Base-by-base conservation (phyloP, 2,113 vertebrate genomes). In the Proteles cristata region DNA sequence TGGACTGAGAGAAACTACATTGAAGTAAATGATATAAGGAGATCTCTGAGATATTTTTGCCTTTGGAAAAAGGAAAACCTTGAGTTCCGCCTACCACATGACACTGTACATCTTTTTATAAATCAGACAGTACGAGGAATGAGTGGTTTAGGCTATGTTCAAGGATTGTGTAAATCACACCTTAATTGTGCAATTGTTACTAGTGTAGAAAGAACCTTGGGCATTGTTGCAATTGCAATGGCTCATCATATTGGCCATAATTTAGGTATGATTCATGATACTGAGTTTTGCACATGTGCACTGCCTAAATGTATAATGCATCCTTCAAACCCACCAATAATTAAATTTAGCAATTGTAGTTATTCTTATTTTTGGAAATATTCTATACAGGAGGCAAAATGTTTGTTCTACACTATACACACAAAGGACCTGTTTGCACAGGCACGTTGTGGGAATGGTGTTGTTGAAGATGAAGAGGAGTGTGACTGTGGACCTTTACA, bases 311-410 rank as follows among this genome's bases (percentile, higher is more conserved):
- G 96, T 11, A 39, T 97, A 55, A 61, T 96, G 82, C n/a, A 17
- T 31, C 0, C 61, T n/a, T 0, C 0, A 31, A 58, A 61, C 35
- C 11, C 0, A 53, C 0, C 1, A 1, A 19, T 79, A 74, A 88
- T 26, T 58, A 71, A 11, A 28, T 98, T 92, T 53, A 97, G 93
- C 79, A 98, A 97, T 21, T 97, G 97, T 68, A 98, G 96, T 35
- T 96, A 74, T 39, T 48, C 68, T 48, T 0, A 9, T 0, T 98
- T 96, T 76, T 98, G 98, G 94, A 0, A 17, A 0, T 8, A 88
- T 14, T 9, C 88, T 43, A 9, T 7, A 1, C 0, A 0, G 0
- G 7, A 31, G 0, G 58, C 66, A 0, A 17, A 0, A 5, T 99
- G 98, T 86, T 33, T 99, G 77, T 3, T 21, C 31, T 90, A 92